Percentiles rank a stretch among this genome's conserved stretches.
Conservation (phyloP, 2,797 vertebrate species). For the Pseudomugil gertrudae region DNA sequence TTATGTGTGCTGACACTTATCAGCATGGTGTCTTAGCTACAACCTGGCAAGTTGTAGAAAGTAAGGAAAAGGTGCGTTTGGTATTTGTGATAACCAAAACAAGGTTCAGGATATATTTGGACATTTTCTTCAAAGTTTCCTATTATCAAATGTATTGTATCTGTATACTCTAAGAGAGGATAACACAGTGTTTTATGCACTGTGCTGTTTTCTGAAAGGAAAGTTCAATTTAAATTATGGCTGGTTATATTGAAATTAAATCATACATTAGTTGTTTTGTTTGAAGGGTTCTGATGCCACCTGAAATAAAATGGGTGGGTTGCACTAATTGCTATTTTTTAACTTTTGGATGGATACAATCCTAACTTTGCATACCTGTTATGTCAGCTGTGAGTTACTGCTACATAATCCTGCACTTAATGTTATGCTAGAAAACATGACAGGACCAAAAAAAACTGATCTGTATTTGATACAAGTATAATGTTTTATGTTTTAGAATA, state of each 20-base stretch:
- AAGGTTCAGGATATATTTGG: constrained; percentile 8
- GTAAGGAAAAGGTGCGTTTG: constrained; percentile 11
- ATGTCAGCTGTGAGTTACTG: too few species aligned
- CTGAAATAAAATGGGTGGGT: too few species aligned
- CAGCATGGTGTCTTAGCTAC: constrained; percentile 23
- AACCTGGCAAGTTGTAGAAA: constrained; percentile 22
- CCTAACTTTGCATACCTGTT: too few species aligned
- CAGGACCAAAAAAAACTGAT: too few species aligned
- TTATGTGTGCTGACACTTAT: constrained; percentile 37
- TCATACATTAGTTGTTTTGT: constrained; percentile 6
- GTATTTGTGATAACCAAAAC: constrained; percentile 29
- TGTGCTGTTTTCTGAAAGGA: constrained; percentile 42
- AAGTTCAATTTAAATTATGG: constrained; percentile 24
- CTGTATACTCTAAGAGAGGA: not conserved
- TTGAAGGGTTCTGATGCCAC: too few species aligned
- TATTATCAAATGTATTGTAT: not conserved
- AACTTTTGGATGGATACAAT: too few species aligned
- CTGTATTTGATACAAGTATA: too few species aligned
- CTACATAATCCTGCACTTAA: too few species aligned
- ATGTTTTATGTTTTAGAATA: too few species aligned
- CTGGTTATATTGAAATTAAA: constrained; percentile 32
- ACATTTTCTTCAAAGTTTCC: constrained; percentile 8
- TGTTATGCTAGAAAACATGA: too few species aligned
- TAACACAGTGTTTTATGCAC: constrained; percentile 3
- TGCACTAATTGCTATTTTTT: too few species aligned